A percentile compares a stretch with the other conserved stretches of the same genome.
Conservation (phyloP, 2,113 vertebrate genomes). For the Cricetomys ansorgei region DNA sequence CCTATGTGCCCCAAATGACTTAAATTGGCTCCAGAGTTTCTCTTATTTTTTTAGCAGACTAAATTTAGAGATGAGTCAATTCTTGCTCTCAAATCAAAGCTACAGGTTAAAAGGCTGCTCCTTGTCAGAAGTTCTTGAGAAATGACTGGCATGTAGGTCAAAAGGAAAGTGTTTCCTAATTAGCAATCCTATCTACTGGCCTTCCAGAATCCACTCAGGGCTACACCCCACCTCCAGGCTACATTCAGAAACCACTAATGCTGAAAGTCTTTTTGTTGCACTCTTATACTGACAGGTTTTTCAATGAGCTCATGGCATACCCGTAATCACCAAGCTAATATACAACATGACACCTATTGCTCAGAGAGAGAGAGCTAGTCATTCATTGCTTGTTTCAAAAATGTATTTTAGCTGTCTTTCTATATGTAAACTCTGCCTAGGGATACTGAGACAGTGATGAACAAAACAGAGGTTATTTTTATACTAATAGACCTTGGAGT, state of each 20-base stretch:
- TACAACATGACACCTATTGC: not conserved
- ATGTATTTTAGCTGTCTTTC: not conserved
- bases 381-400: not conserved
- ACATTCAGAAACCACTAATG: not conserved
- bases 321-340: not conserved
- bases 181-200: not conserved
- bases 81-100: conserved; percentile 39
- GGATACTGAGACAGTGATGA: not conserved
- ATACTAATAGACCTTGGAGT: not conserved
- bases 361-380: not conserved
- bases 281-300: not conserved
- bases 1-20: not conserved
- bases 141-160: not conserved
- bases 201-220: not conserved
- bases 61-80: not conserved
- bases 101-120: not conserved
- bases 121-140: conserved; percentile 26
- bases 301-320: not conserved
- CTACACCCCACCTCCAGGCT: not conserved
- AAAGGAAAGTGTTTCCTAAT: not conserved
- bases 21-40: conserved; percentile 7
- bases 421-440: not conserved
- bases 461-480: not conserved
- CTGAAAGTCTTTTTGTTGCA: not conserved
- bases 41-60: conserved; percentile 16